Evolutionary conservation across 2,113 vertebrate genomes (phyloP), one percentile per base, ranked within the genome.

Genomic region (Actenoides hombroni): DNA sequence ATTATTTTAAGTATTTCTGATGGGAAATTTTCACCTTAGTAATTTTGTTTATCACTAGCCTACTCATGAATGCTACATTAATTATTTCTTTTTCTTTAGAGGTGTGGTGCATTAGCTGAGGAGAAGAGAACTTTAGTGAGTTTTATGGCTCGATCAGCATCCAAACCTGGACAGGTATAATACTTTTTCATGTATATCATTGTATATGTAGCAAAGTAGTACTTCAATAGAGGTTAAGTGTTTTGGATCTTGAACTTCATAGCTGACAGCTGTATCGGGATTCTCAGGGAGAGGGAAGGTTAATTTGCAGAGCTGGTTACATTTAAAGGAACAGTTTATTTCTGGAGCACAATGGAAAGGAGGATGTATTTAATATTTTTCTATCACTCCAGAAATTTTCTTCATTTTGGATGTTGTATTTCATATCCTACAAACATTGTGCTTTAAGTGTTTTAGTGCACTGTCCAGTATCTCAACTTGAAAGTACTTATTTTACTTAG

Each of bases 161-260:
- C 75, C 88, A 88, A 2, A 37, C 94, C 97, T 28, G 98, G 98
- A 95, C 98, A 99, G 99, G 99, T 99, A 98, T 13, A 23, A 2
- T 69, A 25, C 28, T 71, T 77, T 79, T 76, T 59, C 20, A 31
- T 53, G 9, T 79, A 13, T 91, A 25, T 64, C 5, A 2, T 33
- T 92, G 20, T 46, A 7, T 65, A 21, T 78, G n/a, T 82, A 11
- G 4, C 8, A 70, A 74, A 80, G 49, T 94, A 56, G 15, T 51
- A 1, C 75, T 91, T 40, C 40, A 40, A 40, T 13, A 40, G 40
- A 40, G n/a, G 67, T 88, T 13, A 89, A 70, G 15, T 61, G 69
- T 70, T 87, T 88, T 59, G 37, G n/a, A 65, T 90, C 29, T 93
- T 76, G 28, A 61, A 60, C 83, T 83, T 92, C 44, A 46, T 8